These are phyloP conservation scores for Metopia argyrocephala DNA, from an alignment of 2,888 invertebrate species.

Conservation along the genomic window DNA sequence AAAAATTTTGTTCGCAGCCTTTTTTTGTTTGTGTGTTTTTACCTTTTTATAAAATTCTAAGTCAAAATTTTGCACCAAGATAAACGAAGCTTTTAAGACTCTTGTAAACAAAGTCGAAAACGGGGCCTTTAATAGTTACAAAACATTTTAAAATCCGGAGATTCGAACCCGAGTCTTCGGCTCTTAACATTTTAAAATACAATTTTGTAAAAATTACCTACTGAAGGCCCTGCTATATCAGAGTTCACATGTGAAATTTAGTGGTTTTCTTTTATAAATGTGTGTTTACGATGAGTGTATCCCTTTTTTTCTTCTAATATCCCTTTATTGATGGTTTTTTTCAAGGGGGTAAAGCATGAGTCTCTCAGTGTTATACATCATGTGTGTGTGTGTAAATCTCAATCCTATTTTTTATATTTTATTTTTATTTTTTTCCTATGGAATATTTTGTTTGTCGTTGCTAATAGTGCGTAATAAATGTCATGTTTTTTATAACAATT, in stretches of 20 bases:
- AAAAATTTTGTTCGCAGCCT: no score
- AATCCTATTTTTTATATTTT: background rate
- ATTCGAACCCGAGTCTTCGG: no score
- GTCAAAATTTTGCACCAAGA: no score
- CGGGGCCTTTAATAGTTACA: no score
- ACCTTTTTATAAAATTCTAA: no score
- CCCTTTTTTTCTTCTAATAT: background rate
- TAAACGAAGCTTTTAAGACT: no score
- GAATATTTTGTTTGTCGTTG: conserved; percentile 41
- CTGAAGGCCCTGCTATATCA: background rate
- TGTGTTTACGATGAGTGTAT: conserved; percentile 31
- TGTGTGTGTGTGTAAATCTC: background rate
- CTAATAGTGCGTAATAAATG: conserved; percentile 66
- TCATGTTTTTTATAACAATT: conserved; percentile 67
- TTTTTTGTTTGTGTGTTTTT: no score
- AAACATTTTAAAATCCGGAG: no score
- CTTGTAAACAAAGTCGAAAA: no score
- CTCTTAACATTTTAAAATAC: no score
- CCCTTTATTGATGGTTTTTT: conserved; percentile 16
- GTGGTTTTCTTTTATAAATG: conserved; percentile 33
- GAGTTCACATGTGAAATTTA: background rate
- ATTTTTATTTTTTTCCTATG: background rate
- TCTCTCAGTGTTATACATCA: background rate
- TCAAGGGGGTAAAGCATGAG: conserved; percentile 47
- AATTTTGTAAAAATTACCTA: no score